phyloP scores from a whole-genome alignment of 1,140 invertebrate species.

The Maniola jurtina region DNA sequence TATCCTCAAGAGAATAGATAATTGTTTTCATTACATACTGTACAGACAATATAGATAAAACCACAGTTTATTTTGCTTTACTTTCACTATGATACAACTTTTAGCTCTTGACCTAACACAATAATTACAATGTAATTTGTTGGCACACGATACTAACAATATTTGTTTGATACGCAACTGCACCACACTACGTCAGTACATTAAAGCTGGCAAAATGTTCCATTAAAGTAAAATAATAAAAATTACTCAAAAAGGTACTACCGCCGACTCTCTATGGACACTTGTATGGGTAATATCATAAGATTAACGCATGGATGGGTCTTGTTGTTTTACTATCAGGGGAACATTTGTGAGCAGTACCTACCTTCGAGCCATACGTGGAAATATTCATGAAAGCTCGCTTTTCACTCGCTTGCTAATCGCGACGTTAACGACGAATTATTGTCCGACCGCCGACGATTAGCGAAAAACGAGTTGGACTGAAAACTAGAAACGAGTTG shows the following conservation, averaged over 20 bases:
- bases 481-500: too few relatives aligned
- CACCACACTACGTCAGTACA: slow-evolving; percentile 20
- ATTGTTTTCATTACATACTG: too few relatives aligned
- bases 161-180: slow-evolving; percentile 4
- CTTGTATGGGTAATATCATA: slow-evolving; percentile 2
- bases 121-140: slow-evolving; percentile 11
- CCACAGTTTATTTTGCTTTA: neutral
- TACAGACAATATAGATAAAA: neutral
- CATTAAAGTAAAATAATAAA: slow-evolving; percentile 6
- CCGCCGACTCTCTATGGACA: slow-evolving; percentile 10
- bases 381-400: too few relatives aligned
- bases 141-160: slow-evolving; percentile 20
- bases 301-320: slow-evolving; percentile 1
- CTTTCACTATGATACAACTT: neutral
- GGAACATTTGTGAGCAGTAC: neutral
- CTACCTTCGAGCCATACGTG: neutral
- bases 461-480: too few relatives aligned
- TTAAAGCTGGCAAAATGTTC: slow-evolving; percentile 17
- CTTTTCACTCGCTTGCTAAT: too few relatives aligned
- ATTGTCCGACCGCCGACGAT: too few relatives aligned
- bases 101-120: neutral
- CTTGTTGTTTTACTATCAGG: neutral
- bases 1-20: too few relatives aligned
- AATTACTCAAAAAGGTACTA: slow-evolving; percentile 11
- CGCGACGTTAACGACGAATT: too few relatives aligned